These are phyloP conservation scores for Taphrorychus bicolor DNA, from an alignment of 2,888 invertebrate species.

Conservation along the genomic window DNA sequence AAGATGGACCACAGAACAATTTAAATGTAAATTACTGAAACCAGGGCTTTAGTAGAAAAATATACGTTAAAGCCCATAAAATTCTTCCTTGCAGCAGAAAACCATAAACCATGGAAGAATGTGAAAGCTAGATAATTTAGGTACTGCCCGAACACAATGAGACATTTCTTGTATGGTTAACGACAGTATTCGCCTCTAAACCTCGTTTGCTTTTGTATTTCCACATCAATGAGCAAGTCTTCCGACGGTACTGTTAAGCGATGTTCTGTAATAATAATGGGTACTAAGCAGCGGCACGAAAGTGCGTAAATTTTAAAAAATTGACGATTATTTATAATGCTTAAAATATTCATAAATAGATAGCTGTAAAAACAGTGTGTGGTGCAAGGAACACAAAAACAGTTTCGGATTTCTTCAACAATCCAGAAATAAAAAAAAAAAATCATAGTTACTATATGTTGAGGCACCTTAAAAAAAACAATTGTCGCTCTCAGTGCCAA, in stretches of 20 bases:
- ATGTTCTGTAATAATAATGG: background rate
- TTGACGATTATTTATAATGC: too few relatives aligned
- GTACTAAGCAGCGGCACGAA: background rate
- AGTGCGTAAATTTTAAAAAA: background rate
- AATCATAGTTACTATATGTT: too few relatives aligned
- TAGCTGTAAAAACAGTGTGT: too few relatives aligned
- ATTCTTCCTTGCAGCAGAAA: background rate
- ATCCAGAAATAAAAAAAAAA: too few relatives aligned
- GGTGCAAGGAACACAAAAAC: too few relatives aligned
- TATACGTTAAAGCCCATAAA: slow-evolving; percentile 3
- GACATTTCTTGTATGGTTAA: background rate
- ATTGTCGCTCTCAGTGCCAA: background rate
- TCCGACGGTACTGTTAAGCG: background rate
- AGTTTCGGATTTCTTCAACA: too few relatives aligned
- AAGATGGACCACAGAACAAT: background rate
- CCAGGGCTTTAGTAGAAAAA: too few relatives aligned
- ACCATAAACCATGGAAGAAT: slow-evolving; percentile 3
- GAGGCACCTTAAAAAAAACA: too few relatives aligned
- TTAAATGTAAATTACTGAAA: too few relatives aligned
- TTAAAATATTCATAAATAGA: too few relatives aligned
- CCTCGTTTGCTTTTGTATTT: slow-evolving; percentile 1
- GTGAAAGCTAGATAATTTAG: slow-evolving; percentile 6
- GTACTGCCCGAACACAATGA: background rate
- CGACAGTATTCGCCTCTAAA: background rate
- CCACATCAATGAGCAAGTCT: background rate